These are phyloP conservation scores for Carabus problematicus DNA, from an alignment of 2,888 invertebrate species.

Conservation along the genomic window DNA sequence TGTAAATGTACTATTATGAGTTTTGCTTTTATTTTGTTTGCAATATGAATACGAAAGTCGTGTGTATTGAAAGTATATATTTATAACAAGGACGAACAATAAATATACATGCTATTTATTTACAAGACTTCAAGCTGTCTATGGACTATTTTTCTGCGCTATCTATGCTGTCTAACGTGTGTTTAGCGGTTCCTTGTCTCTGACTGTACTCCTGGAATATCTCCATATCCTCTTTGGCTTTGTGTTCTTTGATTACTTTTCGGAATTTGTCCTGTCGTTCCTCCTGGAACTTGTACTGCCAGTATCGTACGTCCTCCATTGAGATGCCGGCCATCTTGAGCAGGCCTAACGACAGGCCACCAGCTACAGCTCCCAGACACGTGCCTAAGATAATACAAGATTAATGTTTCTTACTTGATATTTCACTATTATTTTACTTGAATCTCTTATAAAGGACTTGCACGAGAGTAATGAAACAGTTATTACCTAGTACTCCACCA, in stretches of 20 bases:
- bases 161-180: constrained; percentile 49
- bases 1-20: too few relatives aligned
- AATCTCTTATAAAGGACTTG: too few relatives aligned
- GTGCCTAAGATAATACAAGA: constrained; percentile 61
- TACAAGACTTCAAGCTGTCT: not conserved
- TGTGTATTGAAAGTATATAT: too few relatives aligned
- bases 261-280: constrained; percentile 55
- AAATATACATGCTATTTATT: constrained; percentile 9
- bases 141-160: not conserved
- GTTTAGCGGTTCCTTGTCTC: constrained; percentile 48
- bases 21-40: too few relatives aligned
- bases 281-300: constrained; percentile 63
- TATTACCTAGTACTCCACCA: constrained; percentile 70
- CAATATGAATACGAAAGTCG: too few relatives aligned
- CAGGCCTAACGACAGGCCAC: constrained; percentile 63
- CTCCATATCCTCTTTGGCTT: constrained; percentile 52
- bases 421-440: not conserved
- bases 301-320: constrained; percentile 70
- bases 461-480: too few relatives aligned
- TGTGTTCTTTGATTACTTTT: constrained; percentile 51
- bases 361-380: constrained; percentile 67
- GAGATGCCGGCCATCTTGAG: constrained; percentile 66
- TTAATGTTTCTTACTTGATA: too few relatives aligned
- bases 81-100: not conserved
- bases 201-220: constrained; percentile 49